Conservation (phyloP, 2,113 vertebrate genomes). For the Amazona guildingii region DNA sequence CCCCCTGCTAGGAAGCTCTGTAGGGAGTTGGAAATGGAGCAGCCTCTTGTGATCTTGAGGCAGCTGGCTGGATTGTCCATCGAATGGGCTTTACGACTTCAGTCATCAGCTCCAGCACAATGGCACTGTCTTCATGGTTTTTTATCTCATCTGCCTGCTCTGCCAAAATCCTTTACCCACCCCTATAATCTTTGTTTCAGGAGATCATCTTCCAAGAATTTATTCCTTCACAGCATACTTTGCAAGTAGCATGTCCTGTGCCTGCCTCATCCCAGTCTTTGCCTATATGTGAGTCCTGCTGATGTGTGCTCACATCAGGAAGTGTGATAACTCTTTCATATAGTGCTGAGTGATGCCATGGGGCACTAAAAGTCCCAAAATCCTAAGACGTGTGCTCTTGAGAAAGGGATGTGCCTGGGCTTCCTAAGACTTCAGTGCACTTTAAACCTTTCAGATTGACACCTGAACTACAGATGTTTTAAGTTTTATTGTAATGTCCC, state of each 20-base stretch:
- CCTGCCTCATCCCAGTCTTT: neutral
- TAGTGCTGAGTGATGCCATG: neutral
- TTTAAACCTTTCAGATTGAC: neutral
- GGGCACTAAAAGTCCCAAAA: neutral
- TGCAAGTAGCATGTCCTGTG: neutral
- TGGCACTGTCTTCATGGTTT: neutral
- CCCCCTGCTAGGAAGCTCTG: slow-evolving; percentile 31
- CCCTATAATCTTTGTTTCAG: neutral
- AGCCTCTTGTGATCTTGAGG: neutral
- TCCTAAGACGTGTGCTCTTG: neutral
- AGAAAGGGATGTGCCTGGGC: neutral
- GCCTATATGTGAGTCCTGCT: neutral
- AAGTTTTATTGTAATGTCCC: neutral
- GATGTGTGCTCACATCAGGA: accelerated
- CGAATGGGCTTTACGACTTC: neutral
- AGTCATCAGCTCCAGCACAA: neutral
- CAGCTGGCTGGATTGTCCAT: neutral
- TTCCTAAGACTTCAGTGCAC: neutral
- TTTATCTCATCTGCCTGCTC: neutral
- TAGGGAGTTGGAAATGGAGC: slow-evolving; percentile 5
- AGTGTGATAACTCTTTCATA: neutral
- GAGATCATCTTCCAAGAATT: neutral
- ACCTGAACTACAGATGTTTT: neutral
- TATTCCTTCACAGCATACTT: neutral
- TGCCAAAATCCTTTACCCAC: neutral